These are phyloP conservation scores for Nebria salina DNA, from an alignment of 2,888 invertebrate genomes.

Conservation along the genomic window DNA sequence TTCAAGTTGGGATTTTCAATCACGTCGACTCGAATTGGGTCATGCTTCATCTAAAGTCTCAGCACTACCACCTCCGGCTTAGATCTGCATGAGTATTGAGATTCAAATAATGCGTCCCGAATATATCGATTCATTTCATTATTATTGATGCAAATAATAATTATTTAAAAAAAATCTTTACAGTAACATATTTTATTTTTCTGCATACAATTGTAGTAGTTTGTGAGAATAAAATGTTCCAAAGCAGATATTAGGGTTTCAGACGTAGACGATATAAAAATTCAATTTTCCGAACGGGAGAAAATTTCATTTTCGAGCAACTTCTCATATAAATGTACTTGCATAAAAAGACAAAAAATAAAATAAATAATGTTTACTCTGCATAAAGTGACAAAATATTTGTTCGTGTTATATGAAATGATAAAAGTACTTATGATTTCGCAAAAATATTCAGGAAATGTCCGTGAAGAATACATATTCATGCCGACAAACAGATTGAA, in stretches of 20 bases:
- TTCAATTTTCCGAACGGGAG: neutral
- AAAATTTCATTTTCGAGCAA: neutral
- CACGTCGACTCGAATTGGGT: neutral
- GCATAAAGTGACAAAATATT: neutral
- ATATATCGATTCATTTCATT: too few species aligned
- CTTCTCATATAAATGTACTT: neutral
- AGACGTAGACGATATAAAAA: neutral
- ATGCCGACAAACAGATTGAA: neutral
- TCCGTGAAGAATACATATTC: neutral
- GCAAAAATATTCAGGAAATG: neutral
- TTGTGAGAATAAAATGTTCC: neutral
- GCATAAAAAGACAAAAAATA: neutral
- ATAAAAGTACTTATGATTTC: neutral
- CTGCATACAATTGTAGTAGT: neutral
- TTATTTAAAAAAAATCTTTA: too few species aligned
- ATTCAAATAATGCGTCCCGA: too few species aligned
- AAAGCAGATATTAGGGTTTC: neutral
- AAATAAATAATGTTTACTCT: neutral
- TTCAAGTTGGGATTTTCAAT: neutral
- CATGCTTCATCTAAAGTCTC: neutral
- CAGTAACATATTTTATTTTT: neutral
- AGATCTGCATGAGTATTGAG: too few species aligned
- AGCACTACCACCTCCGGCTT: too few species aligned
- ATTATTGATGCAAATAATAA: too few species aligned
- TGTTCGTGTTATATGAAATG: neutral